Conservation (phyloP, 2,888 invertebrate genomes). For the Emesis castigata region DNA sequence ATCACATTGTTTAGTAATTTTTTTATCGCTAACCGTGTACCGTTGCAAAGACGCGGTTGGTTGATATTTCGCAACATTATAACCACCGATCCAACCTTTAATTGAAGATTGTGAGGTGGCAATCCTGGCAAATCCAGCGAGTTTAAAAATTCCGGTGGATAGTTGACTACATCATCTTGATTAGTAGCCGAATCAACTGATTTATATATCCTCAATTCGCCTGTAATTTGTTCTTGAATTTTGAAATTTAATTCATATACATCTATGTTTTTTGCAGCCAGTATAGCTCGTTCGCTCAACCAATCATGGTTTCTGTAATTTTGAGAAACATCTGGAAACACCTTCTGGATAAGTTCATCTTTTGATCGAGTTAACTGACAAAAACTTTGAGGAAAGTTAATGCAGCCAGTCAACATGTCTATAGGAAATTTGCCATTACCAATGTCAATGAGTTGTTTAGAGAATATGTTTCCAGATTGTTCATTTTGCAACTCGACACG, state of each 20-base stretch:
- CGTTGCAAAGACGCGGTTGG: constrained; percentile 63
- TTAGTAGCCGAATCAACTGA: constrained; percentile 69
- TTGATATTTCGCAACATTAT: constrained; percentile 66
- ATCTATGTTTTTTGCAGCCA: constrained; percentile 51
- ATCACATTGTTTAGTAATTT: constrained; percentile 33
- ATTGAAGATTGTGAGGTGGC: constrained; percentile 69
- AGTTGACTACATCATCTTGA: constrained; percentile 71
- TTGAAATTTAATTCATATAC: constrained; percentile 61
- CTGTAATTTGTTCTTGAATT: constrained; percentile 65
- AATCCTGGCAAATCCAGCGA: constrained; percentile 68
- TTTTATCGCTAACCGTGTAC: constrained; percentile 37
- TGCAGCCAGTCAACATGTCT: constrained; percentile 43
- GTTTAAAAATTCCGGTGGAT: constrained; percentile 72
- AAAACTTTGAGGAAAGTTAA: constrained; percentile 53
- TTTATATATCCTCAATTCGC: constrained; percentile 67
- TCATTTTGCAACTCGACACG: background rate
- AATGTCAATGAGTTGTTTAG: too few relatives aligned
- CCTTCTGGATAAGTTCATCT: constrained; percentile 37
- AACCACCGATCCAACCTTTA: constrained; percentile 61
- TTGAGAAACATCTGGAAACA: constrained; percentile 66
- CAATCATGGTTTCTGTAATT: constrained; percentile 47
- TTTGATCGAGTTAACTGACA: constrained; percentile 36
- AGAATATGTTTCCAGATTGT: too few relatives aligned
- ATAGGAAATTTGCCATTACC: too few relatives aligned
- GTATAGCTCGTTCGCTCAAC: constrained; percentile 60